Percentiles rank a stretch among this genome's conserved stretches.
Evolutionary conservation across 2,888 invertebrate genomes (phyloP).

Genomic region (Rhingia campestris): DNA sequence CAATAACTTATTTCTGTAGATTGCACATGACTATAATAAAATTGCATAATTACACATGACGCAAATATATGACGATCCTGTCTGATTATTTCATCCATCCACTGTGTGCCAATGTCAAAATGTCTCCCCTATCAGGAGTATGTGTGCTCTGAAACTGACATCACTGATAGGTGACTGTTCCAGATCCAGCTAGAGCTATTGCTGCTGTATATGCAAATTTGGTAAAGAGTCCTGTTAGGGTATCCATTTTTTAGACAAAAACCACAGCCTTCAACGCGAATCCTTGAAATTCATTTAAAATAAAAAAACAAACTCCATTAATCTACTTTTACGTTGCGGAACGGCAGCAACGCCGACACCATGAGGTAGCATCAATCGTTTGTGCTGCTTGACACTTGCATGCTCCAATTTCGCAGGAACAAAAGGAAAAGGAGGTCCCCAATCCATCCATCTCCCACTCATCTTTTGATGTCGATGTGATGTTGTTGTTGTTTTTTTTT

Average conservation of each 20-base stretch:
- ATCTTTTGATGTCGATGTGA: constrained; percentile 26
- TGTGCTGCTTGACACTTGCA: constrained; percentile 46
- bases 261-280: constrained; percentile 24
- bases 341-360: constrained; percentile 14
- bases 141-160: neutral
- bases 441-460: constrained; percentile 38
- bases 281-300: constrained; percentile 42
- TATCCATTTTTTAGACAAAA: constrained; percentile 11
- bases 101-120: neutral
- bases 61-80: constrained; percentile 6
- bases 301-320: constrained; percentile 35
- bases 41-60: constrained; percentile 2
- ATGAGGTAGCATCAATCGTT: constrained; percentile 46
- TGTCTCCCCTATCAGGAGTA: neutral
- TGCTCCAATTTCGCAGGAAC: constrained; percentile 52
- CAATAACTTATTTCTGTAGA: constrained; percentile 1
- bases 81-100: constrained; percentile 26
- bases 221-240: neutral
- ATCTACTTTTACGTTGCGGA: constrained; percentile 37
- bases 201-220: constrained; percentile 22
- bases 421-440: neutral
- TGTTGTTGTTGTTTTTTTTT: neutral
- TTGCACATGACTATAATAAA: neutral
- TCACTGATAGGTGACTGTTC: neutral
- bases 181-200: too few species aligned